Evolutionary conservation across 2,888 invertebrate genomes (phyloP).

Genomic region (Nysson spinosus): DNA sequence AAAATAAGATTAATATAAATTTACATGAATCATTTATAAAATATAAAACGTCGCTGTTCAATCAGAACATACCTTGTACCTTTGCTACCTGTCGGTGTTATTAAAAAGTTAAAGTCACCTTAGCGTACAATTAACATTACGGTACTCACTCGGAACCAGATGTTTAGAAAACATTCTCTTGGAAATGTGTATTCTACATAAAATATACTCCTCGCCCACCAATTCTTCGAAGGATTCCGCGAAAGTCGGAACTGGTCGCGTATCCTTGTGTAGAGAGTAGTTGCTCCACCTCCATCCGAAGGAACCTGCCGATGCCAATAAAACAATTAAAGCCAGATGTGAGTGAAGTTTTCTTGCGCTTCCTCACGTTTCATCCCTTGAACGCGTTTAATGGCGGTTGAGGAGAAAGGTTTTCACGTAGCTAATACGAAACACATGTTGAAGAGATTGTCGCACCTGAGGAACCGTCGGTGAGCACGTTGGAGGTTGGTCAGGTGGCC

Average conservation of each 20-base stretch:
- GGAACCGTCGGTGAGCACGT: conserved; percentile 10
- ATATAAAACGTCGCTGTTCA: no score
- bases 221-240: background rate
- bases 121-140: no score
- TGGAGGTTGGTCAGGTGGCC: conserved; percentile 29
- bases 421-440: conserved; percentile 73
- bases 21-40: no score
- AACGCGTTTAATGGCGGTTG: conserved; percentile 43
- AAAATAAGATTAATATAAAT: no score
- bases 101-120: no score
- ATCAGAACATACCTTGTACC: no score
- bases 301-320: conserved; percentile 55
- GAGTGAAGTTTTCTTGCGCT: conserved; percentile 38
- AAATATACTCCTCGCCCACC: no score
- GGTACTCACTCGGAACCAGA: no score
- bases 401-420: conserved; percentile 14
- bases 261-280: background rate
- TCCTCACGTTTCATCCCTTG: conserved; percentile 61
- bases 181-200: no score
- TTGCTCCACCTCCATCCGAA: conserved; percentile 6
- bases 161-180: no score
- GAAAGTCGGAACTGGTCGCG: conserved; percentile 6
- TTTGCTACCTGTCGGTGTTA: no score
- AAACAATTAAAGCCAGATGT: conserved; percentile 67
- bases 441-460: conserved; percentile 52